Evolutionary conservation across 1,140 invertebrate species (phyloP), one percentile per base, ranked within the genome.

Genomic region (Prorops nasuta): DNA sequence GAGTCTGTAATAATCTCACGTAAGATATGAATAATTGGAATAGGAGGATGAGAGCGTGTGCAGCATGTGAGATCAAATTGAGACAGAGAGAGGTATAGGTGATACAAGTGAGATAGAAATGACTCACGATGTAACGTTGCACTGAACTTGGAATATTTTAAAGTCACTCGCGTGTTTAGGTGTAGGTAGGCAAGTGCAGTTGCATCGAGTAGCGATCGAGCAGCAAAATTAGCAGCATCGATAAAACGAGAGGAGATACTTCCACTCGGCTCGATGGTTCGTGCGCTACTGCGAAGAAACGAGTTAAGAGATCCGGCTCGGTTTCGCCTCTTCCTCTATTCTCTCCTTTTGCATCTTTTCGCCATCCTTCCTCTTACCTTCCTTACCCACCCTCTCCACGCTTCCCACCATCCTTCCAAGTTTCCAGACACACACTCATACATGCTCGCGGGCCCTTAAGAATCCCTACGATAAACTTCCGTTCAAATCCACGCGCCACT

Each of bases 281-380:
- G 44, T 44, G 54, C 54, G 50, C 43, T 28, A 62, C 59, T 62
- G 50, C 15, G 49, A 49, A 46, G 46, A 21, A 53, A 18, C 37
- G 48, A 31, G 44, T n/a, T n/a, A n/a, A n/a, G n/a, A n/a, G n/a
- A n/a, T n/a, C 32, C 36, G 31, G 35, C 44, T 47, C 52, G 39
- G 52, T 56, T 45, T 52, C 45, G 57, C 44, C 21, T 39, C 56
- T 56, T 56, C 56, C 57, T 45, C 42, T 19, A 16, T 40, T 18
- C 46, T 51, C 51, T 58, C 57, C 51, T 54, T 53, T n/a, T n/a
- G n/a, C n/a, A n/a, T n/a, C n/a, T n/a, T n/a, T n/a, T n/a, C n/a
- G 41, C 43, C 50, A 49, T 42, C 44, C 37, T 8, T 15, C 48
- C 51, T 53, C 60, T 57, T 49, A 49, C 47, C 20, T 34, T 18